Evolutionary conservation across 2,113 vertebrate species (phyloP).

Genomic region (Okapia johnstoni): DNA sequence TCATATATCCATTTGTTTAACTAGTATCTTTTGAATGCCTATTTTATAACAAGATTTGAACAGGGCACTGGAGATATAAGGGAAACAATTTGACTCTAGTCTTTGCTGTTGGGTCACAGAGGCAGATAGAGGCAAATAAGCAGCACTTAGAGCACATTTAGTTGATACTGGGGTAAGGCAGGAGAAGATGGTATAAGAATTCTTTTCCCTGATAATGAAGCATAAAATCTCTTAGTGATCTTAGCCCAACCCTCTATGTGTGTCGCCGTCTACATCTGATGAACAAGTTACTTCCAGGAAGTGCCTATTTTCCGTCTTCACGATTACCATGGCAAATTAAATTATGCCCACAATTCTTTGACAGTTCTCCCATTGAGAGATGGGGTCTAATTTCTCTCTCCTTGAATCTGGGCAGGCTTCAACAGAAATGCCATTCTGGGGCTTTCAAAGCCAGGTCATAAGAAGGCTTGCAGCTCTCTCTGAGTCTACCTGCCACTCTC

Average conservation of each 20-base stretch:
- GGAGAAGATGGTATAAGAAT: neutral
- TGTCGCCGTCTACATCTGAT: neutral
- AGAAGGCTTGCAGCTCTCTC: neutral
- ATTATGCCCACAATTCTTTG: neutral
- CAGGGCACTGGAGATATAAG: neutral
- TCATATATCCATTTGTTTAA: neutral
- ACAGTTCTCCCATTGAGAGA: neutral
- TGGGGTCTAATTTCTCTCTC: neutral
- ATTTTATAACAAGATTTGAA: neutral
- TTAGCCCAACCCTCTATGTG: neutral
- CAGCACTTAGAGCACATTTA: neutral
- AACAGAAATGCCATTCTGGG: neutral
- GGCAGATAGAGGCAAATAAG: neutral
- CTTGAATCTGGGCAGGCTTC: neutral
- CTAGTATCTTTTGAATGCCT: neutral
- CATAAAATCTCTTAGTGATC: neutral
- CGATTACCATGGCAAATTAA: neutral
- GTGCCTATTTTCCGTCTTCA: neutral
- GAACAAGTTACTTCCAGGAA: neutral
- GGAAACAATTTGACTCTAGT: neutral
- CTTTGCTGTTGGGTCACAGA: neutral
- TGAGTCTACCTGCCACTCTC: neutral
- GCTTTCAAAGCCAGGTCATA: neutral
- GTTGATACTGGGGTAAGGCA: neutral
- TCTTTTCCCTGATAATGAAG: neutral